Percentiles rank a stretch among this genome's conserved stretches.
phyloP scores from a whole-genome alignment of 2,888 invertebrate genomes.

The Trichopria drosophilae region DNA sequence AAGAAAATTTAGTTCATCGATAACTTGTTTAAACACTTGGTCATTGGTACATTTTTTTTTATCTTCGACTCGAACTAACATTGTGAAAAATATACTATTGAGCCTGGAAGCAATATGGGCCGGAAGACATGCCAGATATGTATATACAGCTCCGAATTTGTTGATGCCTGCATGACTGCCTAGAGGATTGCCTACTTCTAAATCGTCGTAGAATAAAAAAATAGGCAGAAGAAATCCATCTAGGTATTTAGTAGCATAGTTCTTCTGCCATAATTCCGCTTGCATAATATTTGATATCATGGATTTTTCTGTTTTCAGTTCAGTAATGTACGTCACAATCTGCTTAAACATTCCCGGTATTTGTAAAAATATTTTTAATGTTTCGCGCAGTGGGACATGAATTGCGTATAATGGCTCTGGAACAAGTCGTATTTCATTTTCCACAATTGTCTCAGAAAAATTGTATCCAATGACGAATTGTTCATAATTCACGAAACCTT shows the following conservation, averaged over 20 bases:
- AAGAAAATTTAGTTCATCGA: conserved; percentile 31
- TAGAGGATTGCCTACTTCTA: conserved; percentile 31
- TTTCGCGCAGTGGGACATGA: too few species aligned
- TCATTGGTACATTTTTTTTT: conserved; percentile 38
- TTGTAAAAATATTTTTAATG: conserved; percentile 32
- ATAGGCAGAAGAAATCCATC: conserved; percentile 28
- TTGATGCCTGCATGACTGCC: conserved; percentile 27
- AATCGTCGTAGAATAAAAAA: conserved; percentile 32
- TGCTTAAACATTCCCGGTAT: conserved; percentile 29
- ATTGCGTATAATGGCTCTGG: too few species aligned
- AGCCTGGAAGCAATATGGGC: conserved; percentile 28
- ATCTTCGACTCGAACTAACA: conserved; percentile 37
- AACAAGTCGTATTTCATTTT: too few species aligned
- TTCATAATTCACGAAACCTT: too few species aligned
- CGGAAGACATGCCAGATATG: conserved; percentile 30
- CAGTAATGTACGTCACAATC: conserved; percentile 27
- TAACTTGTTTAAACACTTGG: conserved; percentile 37
- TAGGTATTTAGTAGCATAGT: conserved; percentile 11
- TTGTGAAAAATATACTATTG: conserved; percentile 38
- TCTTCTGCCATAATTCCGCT: conserved; percentile 26
- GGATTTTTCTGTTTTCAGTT: conserved; percentile 17
- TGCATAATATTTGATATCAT: conserved; percentile 26
- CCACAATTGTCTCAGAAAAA: too few species aligned
- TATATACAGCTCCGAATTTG: conserved; percentile 32
- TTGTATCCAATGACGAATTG: too few species aligned